Evolutionary conservation across 2,888 invertebrate genomes (phyloP).

Genomic region (Meganola albula): DNA sequence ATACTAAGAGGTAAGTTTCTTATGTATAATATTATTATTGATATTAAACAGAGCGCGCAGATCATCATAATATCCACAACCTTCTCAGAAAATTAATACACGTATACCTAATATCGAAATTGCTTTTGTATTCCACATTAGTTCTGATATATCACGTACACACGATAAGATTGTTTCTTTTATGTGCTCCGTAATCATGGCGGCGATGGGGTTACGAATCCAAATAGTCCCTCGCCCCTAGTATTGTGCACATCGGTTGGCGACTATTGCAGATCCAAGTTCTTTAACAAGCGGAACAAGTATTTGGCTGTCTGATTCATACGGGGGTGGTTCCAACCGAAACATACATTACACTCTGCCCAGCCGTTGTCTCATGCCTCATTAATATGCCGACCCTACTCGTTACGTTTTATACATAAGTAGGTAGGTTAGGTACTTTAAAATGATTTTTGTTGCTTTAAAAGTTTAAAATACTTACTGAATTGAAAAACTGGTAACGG

Average conservation of each 20-base stretch:
- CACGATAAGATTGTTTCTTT: constrained; percentile 18
- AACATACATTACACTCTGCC: constrained; percentile 16
- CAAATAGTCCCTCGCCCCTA: constrained; percentile 10
- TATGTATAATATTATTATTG: constrained; percentile 2
- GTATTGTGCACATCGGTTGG: constrained; percentile 8
- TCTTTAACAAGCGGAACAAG: constrained; percentile 23
- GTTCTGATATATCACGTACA: constrained; percentile 7
- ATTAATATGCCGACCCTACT: constrained; percentile 24
- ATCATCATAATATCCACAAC: no score
- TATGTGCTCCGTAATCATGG: constrained; percentile 19
- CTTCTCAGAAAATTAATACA: constrained; percentile 1
- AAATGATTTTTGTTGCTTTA: no score
- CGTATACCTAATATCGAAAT: not conserved
- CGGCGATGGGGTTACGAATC: constrained; percentile 14
- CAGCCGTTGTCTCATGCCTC: constrained; percentile 26
- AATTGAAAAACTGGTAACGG: no score
- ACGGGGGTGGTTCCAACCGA: constrained; percentile 24
- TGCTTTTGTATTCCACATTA: constrained; percentile 7
- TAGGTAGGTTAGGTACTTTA: no score
- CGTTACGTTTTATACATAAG: constrained; percentile 20
- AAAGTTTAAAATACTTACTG: no score
- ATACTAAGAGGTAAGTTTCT: constrained; percentile 93
- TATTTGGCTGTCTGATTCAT: constrained; percentile 33
- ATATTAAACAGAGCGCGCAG: constrained; percentile 7
- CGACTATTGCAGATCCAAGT: constrained; percentile 6